Evolutionary conservation across 1,140 invertebrate species (phyloP).

Genomic region (Euura lappo): DNA sequence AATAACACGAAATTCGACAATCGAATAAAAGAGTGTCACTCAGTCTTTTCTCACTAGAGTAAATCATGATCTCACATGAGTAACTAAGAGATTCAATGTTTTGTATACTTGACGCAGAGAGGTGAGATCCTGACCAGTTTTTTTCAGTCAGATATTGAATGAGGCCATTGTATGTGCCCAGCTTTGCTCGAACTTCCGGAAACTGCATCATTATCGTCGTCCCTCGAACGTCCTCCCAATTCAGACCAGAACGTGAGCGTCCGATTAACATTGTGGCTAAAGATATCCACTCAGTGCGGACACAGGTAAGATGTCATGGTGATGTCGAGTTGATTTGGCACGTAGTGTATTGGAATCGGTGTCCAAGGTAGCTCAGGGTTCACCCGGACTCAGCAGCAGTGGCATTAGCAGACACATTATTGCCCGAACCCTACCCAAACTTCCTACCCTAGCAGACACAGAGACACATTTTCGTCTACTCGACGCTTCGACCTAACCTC

Average conservation of each 20-base stretch:
- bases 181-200: constrained; percentile 52
- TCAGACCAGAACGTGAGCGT: too few relatives aligned
- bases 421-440: too few relatives aligned
- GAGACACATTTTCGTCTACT: too few relatives aligned
- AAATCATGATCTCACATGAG: constrained; percentile 57
- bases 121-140: constrained; percentile 56
- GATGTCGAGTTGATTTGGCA: constrained; percentile 48
- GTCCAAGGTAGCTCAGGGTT: constrained; percentile 60
- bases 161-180: constrained; percentile 54
- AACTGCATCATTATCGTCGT: constrained; percentile 40
- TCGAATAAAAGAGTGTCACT: constrained; percentile 5
- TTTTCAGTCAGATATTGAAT: constrained; percentile 57
- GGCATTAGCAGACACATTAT: too few relatives aligned
- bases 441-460: too few relatives aligned
- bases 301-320: neutral
- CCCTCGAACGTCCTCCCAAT: too few relatives aligned
- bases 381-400: constrained; percentile 21
- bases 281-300: neutral
- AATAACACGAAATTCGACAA: too few relatives aligned
- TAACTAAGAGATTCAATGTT: constrained; percentile 56
- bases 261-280: too few relatives aligned
- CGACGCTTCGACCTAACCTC: too few relatives aligned
- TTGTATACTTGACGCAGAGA: constrained; percentile 52
- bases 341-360: constrained; percentile 60
- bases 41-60: too few relatives aligned